These are phyloP conservation scores for Tenthredo distinguenda DNA, from an alignment of 2,888 invertebrate genomes.

Conservation along the genomic window DNA sequence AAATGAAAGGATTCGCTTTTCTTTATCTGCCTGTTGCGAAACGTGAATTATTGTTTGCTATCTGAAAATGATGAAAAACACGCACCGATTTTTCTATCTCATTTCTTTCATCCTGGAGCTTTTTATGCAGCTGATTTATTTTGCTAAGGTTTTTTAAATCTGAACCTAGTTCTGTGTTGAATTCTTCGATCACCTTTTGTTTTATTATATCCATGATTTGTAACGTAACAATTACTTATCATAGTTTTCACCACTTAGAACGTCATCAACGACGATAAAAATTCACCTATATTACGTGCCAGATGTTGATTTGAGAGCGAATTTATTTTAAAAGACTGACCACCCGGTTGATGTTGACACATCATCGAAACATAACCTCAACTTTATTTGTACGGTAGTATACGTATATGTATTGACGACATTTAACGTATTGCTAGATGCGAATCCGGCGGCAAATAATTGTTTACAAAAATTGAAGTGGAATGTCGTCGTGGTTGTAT, in stretches of 20 bases:
- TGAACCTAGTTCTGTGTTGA: constrained; percentile 81
- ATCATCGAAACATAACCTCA: constrained; percentile 37
- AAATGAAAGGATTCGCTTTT: background rate
- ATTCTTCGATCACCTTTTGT: constrained; percentile 78
- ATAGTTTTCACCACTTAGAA: constrained; percentile 1
- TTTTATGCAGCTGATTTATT: constrained; percentile 78
- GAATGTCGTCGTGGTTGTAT: background rate
- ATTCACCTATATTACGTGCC: background rate
- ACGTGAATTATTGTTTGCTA: background rate
- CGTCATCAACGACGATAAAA: background rate
- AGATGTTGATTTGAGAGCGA: background rate
- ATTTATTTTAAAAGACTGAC: background rate
- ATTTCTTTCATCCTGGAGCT: constrained; percentile 76
- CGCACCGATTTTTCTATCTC: constrained; percentile 78
- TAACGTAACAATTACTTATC: background rate
- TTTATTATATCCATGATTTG: constrained; percentile 67
- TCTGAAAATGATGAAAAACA: constrained; percentile 51
- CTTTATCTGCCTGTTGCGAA: background rate
- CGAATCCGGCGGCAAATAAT: background rate
- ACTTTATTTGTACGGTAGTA: background rate
- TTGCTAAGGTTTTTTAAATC: constrained; percentile 80
- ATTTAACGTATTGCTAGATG: background rate
- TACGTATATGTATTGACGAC: background rate
- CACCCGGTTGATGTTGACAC: constrained; percentile 22
- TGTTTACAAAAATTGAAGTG: background rate